Conservation (phyloP, 2,113 vertebrate species). For the mouse (Mus musculus) region GRCm39 chr16:84439501-84440000, state of each 20-base stretch:
- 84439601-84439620: too few relatives aligned
- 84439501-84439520: too few relatives aligned
- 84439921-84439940: neutral
- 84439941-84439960: neutral
- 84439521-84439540: too few relatives aligned
- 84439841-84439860: neutral
- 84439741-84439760: neutral
- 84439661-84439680: too few relatives aligned
- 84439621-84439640: too few relatives aligned
- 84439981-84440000: neutral
- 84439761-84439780: neutral
- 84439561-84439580: too few relatives aligned
- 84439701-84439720: neutral
- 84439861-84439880: neutral
- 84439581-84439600: too few relatives aligned
- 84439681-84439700: too few relatives aligned
- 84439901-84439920: neutral
- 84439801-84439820: neutral
- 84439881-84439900: neutral
- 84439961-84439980: neutral
- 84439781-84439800: neutral
- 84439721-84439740: neutral
- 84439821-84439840: neutral
- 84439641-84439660: too few relatives aligned
- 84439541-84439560: too few relatives aligned